Conservation (phyloP, 2,797 vertebrate species). For the Crocidura indochinensis region DNA sequence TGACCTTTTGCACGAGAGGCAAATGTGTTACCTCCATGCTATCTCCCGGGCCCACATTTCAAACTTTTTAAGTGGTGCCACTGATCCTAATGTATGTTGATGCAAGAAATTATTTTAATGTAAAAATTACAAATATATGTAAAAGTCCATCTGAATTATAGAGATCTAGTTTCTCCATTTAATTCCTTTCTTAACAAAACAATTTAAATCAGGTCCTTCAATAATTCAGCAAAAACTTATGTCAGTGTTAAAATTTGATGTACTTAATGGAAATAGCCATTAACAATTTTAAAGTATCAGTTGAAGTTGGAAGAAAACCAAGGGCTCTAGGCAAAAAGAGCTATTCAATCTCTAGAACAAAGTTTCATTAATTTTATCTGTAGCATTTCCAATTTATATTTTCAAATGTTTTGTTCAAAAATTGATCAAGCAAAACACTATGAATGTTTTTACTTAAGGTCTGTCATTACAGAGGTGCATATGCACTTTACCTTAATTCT, state of each 20-base stretch:
- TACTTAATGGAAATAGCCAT: too few relatives aligned
- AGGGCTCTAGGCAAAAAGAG: background rate
- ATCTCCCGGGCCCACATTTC: too few relatives aligned
- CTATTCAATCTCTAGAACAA: conserved; percentile 11
- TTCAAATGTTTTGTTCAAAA: conserved; percentile 21
- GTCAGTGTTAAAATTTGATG: background rate
- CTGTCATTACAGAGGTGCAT: background rate
- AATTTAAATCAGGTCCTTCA: background rate
- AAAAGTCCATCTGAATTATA: background rate
- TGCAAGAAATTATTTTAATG: conserved; percentile 1
- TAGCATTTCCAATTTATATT: conserved; percentile 4
- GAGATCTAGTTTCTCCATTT: background rate
- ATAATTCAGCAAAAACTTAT: background rate
- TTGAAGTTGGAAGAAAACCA: background rate
- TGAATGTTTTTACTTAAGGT: background rate
- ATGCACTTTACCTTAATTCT: background rate
- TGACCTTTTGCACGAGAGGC: too few relatives aligned
- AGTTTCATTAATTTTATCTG: background rate
- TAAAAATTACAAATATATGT: background rate
- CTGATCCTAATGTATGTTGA: too few relatives aligned
- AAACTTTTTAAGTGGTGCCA: background rate
- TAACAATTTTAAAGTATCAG: conserved; percentile 6
- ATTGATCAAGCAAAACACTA: background rate
- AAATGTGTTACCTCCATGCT: too few relatives aligned
- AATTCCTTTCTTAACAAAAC: background rate